These are phyloP conservation scores for Portunus trituberculatus DNA, from an alignment of 1,140 invertebrate species.

Conservation along the genomic window DNA sequence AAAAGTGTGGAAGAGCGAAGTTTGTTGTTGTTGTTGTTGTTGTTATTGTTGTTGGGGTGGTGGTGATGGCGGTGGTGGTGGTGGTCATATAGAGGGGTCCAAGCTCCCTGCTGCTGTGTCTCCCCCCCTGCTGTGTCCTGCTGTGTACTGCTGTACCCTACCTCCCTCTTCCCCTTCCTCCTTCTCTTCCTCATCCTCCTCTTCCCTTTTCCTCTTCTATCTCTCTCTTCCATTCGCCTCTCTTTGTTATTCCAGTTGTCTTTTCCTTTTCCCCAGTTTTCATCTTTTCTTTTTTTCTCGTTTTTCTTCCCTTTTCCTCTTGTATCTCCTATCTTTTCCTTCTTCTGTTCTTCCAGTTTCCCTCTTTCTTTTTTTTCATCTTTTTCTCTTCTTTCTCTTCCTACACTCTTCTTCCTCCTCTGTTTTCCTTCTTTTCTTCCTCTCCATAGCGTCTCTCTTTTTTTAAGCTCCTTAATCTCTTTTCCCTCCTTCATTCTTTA, in stretches of 20 bases:
- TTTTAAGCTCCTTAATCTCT: background rate
- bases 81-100: background rate
- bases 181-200: background rate
- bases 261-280: background rate
- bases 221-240: background rate
- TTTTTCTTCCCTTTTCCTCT: background rate
- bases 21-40: background rate
- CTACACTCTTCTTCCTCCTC: background rate
- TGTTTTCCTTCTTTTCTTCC: background rate
- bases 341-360: background rate
- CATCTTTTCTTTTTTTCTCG: background rate
- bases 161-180: background rate
- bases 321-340: background rate
- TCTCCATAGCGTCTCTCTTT: background rate
- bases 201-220: background rate
- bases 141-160: background rate
- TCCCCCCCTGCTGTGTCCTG: background rate
- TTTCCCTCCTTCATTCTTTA: background rate
- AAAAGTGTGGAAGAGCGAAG: too few species aligned
- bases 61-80: background rate
- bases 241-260: background rate
- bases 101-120: background rate
- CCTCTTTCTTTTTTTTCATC: background rate
- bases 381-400: background rate
- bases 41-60: background rate